These are phyloP conservation scores for Ptychoptera contaminata DNA, from an alignment of 2,888 invertebrate species.

Conservation along the genomic window DNA sequence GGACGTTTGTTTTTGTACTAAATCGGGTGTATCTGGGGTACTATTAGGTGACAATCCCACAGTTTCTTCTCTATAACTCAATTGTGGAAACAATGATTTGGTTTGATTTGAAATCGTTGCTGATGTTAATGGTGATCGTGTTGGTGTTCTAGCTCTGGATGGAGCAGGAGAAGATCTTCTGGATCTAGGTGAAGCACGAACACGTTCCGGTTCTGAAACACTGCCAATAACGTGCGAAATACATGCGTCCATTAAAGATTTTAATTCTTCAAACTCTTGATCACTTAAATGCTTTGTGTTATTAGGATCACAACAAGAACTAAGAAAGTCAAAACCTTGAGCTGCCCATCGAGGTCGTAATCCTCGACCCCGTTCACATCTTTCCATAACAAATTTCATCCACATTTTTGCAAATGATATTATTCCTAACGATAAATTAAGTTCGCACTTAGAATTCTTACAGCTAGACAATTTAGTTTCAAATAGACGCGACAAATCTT, in stretches of 20 bases:
- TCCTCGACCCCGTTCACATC: slow-evolving; percentile 71
- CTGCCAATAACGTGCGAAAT: slow-evolving; percentile 74
- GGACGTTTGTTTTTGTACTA: slow-evolving; percentile 14
- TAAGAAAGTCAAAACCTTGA: slow-evolving; percentile 76
- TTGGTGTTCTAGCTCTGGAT: slow-evolving; percentile 25
- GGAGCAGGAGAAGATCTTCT: slow-evolving; percentile 27
- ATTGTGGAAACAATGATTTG: slow-evolving; percentile 27
- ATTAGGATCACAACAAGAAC: slow-evolving; percentile 69
- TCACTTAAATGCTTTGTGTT: slow-evolving; percentile 63
- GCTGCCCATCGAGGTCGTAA: slow-evolving; percentile 75
- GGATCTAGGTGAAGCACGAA: slow-evolving; percentile 27
- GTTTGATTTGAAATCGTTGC: slow-evolving; percentile 22
- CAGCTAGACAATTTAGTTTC: slow-evolving; percentile 29
- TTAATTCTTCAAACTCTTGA: slow-evolving; percentile 62
- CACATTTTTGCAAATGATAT: slow-evolving; percentile 62
- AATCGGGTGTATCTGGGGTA: slow-evolving; percentile 21
- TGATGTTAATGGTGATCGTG: slow-evolving; percentile 32
- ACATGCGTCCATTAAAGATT: slow-evolving; percentile 66
- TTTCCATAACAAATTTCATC: slow-evolving; percentile 76
- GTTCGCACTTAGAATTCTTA: slow-evolving; percentile 25
- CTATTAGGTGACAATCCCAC: slow-evolving; percentile 13
- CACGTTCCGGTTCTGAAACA: slow-evolving; percentile 32
- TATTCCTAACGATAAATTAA: slow-evolving; percentile 40
- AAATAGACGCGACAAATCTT: slow-evolving; percentile 37
- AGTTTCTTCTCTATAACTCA: slow-evolving; percentile 28